Evolutionary conservation across 2,797 vertebrate species (phyloP).

Genomic region (Chiloscyllium punctatum): DNA sequence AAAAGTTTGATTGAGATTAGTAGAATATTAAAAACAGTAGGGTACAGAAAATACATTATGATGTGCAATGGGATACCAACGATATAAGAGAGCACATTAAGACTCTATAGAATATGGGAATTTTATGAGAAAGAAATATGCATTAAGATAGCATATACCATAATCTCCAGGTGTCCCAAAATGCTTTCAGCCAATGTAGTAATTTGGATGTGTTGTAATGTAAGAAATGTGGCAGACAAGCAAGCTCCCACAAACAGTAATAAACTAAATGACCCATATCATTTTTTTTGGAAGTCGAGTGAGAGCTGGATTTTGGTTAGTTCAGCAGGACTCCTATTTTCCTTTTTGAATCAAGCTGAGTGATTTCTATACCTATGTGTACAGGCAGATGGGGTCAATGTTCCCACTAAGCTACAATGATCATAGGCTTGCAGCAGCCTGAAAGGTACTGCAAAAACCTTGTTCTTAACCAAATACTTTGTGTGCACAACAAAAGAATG

Average conservation of each 20-base stretch:
- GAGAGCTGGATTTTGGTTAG: background rate
- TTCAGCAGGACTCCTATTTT: background rate
- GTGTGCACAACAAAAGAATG: background rate
- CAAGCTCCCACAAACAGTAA: background rate
- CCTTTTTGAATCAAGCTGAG: background rate
- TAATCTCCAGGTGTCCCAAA: background rate
- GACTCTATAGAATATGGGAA: background rate
- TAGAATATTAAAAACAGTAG: background rate
- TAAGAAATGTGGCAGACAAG: background rate
- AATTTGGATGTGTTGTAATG: background rate
- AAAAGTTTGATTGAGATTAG: background rate
- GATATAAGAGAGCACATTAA: background rate
- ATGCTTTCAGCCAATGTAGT: background rate
- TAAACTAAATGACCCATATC: background rate
- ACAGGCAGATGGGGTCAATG: background rate
- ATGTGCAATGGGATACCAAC: background rate
- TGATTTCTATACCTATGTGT: background rate
- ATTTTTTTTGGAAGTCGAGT: background rate
- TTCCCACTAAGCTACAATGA: background rate
- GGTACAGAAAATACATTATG: background rate
- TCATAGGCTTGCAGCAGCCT: too few species aligned
- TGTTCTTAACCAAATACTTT: background rate
- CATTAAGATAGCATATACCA: background rate
- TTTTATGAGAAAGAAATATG: background rate
- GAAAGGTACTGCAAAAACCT: background rate